A percentile compares a stretch with the other conserved stretches of the same genome.
Evolutionary conservation across 2,113 vertebrate species (phyloP).

Genomic region (Chamaea fasciata): DNA sequence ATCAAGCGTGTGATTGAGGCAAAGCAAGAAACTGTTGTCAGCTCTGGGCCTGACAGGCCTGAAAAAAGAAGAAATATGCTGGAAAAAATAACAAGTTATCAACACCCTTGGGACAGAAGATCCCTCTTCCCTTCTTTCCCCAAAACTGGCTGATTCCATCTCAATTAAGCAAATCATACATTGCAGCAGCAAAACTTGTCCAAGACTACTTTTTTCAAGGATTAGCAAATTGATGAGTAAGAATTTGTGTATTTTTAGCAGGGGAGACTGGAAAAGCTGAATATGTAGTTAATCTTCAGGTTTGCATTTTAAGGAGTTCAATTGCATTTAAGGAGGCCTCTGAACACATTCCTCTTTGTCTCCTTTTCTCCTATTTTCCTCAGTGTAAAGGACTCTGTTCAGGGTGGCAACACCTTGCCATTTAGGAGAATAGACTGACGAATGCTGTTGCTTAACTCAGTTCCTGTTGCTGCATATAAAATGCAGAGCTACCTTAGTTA

Average conservation of each 20-base stretch:
- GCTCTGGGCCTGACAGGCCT: not conserved
- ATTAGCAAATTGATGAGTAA: not conserved
- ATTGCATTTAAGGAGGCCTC: not conserved
- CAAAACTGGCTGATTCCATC: not conserved
- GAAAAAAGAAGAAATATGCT: not conserved
- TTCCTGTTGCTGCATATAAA: not conserved
- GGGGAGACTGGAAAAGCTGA: not conserved
- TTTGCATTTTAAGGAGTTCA: not conserved
- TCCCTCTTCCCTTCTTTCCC: not conserved
- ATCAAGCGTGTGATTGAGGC: not conserved
- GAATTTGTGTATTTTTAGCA: not conserved
- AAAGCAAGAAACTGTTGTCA: not conserved
- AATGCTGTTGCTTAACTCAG: not conserved
- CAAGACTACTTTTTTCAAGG: not conserved
- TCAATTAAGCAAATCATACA: not conserved
- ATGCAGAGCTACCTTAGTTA: not conserved
- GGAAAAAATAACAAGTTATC: constrained; percentile 10
- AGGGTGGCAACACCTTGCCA: not conserved
- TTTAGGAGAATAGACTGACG: not conserved
- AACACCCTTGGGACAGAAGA: not conserved
- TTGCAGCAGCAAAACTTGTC: not conserved
- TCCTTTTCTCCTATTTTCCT: not conserved
- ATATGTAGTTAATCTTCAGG: not conserved
- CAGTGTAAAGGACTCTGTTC: not conserved
- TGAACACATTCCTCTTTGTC: not conserved